Percentiles rank a stretch among this genome's conserved stretches.
Conservation (phyloP, 2,888 invertebrate species). For the Diplolepis rosae region DNA sequence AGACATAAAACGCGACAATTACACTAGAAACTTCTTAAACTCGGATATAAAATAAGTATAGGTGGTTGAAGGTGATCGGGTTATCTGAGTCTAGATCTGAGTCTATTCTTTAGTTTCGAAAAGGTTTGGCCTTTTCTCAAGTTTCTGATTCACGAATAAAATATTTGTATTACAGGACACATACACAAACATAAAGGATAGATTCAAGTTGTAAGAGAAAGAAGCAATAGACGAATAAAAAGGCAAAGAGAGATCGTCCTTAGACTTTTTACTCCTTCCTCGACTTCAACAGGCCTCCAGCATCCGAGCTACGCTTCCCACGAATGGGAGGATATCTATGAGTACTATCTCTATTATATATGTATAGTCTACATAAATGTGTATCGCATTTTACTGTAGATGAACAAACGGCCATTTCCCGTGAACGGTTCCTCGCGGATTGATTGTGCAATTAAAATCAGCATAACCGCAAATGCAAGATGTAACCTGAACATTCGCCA, state of each 20-base stretch:
- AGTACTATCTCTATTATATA: neutral
- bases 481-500: slow-evolving; percentile 9
- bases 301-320: slow-evolving; percentile 51
- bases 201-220: neutral
- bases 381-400: neutral
- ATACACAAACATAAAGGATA: neutral
- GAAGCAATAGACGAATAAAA: neutral
- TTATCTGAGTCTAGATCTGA: neutral
- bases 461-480: slow-evolving; percentile 2
- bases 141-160: neutral
- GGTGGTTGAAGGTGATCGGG: slow-evolving; percentile 4
- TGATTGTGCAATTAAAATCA: slow-evolving; percentile 38
- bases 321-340: slow-evolving; percentile 33
- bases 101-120: slow-evolving; percentile 14
- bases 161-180: neutral
- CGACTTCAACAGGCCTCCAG: neutral
- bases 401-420: slow-evolving; percentile 13
- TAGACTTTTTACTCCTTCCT: neutral
- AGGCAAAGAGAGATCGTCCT: neutral
- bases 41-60: too few relatives aligned
- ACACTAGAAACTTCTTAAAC: neutral
- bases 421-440: slow-evolving; percentile 14
- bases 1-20: too few relatives aligned
- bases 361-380: neutral
- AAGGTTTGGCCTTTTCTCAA: slow-evolving; percentile 13